Base-by-base conservation (phyloP, 2,797 vertebrate genomes). In the Sebastes cheni region DNA sequence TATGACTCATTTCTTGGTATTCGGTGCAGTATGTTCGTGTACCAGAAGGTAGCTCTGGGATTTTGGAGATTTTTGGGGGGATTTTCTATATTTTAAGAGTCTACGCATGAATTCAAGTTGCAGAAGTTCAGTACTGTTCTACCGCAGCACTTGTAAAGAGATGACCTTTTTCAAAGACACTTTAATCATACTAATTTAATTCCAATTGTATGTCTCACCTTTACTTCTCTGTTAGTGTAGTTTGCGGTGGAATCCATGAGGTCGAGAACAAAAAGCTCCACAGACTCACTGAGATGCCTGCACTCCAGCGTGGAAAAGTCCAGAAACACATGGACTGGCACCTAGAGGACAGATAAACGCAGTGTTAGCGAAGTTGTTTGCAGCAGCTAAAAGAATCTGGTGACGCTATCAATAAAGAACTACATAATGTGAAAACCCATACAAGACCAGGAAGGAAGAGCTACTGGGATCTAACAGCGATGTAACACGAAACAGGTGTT, bases 291-390 rank as follows among this genome's bases (percentile, higher is more conserved):
- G 91, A 99, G 92, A 83, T 95, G 96, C 32, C 89, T 67, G 85
- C 97, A 97, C 1, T 96, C 95, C 86, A 99, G 92, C 0, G 97
- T 98, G 36, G 97, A 96, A 2, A 99, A 95, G 93, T 99, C 98
- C 95, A 99, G 86, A 93, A 98, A 99, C 34, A 98, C 97, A 39
- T 97, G 97, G n/a, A 99, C 96, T 2, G 99, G 98, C 3, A 99
- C 99, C 99, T 99, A 39, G 12, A 68, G n/a, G 25, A 56, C 16
- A 67, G 6, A 75, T 36, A 25, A 65, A 29, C 13, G 16, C 11
- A 12, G 6, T 8, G n/a, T 73, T 36, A 60, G 18, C 1, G 6
- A 29, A 27, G 16, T 8, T 42, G 20, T 46, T 20, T 18, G 29
- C 2, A 77, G 18, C 9, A n/a, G 3, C 52, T 46, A 36, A 77